Conservation (phyloP, 1,140 invertebrate species). For the honey bee (Apis mellifera) region DNA sequence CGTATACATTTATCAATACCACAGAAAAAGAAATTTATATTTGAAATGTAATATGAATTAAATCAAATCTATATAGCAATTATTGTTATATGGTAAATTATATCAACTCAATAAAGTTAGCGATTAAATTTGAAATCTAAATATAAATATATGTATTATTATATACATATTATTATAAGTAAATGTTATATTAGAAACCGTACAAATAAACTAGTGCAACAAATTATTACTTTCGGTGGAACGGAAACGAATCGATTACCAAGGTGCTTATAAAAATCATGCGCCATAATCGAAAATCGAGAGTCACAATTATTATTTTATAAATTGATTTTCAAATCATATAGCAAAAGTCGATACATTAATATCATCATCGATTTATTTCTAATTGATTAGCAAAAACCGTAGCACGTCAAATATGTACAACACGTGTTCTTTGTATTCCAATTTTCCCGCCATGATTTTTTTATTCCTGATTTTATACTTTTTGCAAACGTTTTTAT, state of each 20-base stretch:
- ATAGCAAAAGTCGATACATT: background rate
- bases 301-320: background rate
- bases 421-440: constrained; percentile 42
- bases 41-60: background rate
- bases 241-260: background rate
- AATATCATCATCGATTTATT: too few relatives aligned
- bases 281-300: background rate
- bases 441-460: constrained; percentile 29
- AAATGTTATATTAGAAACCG: background rate
- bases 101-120: background rate
- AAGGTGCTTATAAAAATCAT: too few relatives aligned
- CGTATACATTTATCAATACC: constrained; percentile 1
- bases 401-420: background rate
- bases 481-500: background rate
- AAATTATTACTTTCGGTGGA: background rate
- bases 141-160: background rate
- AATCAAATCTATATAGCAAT: background rate
- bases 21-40: background rate
- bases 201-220: background rate
- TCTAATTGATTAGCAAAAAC: background rate
- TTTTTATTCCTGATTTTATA: constrained; percentile 4
- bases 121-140: background rate
- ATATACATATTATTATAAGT: too few relatives aligned
- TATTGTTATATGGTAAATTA: background rate
- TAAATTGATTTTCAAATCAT: background rate